Conservation (phyloP, 2,797 vertebrate genomes). For the Crenuchus spilurus region DNA sequence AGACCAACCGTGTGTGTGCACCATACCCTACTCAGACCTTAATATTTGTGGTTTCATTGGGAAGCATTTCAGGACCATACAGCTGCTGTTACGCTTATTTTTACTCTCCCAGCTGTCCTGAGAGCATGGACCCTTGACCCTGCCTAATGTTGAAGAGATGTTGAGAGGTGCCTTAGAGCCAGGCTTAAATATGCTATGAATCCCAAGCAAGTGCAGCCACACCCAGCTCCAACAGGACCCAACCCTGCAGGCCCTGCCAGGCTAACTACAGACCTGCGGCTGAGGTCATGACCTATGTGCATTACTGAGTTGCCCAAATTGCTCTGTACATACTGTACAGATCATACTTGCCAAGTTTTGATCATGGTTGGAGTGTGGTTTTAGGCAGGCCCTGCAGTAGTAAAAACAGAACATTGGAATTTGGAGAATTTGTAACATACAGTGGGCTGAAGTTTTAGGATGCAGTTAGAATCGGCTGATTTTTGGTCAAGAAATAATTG, state of each 20-base stretch:
- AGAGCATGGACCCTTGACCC: slow-evolving; percentile 31
- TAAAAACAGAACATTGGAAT: neutral
- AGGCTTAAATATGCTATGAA: slow-evolving; percentile 51
- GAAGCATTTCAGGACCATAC: slow-evolving; percentile 50
- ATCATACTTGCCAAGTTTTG: neutral
- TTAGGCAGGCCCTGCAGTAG: neutral
- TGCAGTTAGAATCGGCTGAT: too few species aligned
- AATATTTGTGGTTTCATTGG: slow-evolving; percentile 42
- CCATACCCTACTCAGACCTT: neutral
- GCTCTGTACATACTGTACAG: neutral
- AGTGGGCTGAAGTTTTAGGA: too few species aligned
- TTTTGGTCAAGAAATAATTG: too few species aligned
- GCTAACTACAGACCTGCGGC: slow-evolving; percentile 47
- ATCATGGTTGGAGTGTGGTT: too few species aligned
- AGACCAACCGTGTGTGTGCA: slow-evolving; percentile 8
- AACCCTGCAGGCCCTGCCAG: slow-evolving; percentile 39
- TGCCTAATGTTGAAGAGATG: slow-evolving; percentile 39
- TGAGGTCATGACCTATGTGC: slow-evolving; percentile 31
- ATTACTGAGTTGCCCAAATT: slow-evolving; percentile 11
- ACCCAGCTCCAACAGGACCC: slow-evolving; percentile 32
- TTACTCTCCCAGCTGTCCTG: slow-evolving; percentile 72
- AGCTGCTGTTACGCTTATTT: slow-evolving; percentile 69
- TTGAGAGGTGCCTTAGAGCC: slow-evolving; percentile 24
- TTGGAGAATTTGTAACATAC: neutral
- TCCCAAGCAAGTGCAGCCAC: slow-evolving; percentile 50